Percentiles rank a stretch among this genome's conserved stretches.
Evolutionary conservation across 1,140 invertebrate species (phyloP).

Genomic region (Hyles euphorbiae): DNA sequence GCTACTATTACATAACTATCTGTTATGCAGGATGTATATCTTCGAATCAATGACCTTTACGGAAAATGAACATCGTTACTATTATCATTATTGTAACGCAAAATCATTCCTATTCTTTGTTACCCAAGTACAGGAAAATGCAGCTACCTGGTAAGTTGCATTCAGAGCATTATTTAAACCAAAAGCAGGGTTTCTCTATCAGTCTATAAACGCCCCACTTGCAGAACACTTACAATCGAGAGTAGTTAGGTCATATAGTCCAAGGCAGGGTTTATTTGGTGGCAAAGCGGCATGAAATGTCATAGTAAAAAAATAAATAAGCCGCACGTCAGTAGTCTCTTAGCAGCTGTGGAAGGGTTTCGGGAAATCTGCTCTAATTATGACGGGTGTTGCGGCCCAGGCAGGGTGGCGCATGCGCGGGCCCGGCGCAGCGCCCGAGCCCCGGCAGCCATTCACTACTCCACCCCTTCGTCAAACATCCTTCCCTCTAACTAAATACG

Average conservation of each 20-base stretch:
- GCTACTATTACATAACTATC: too few species aligned
- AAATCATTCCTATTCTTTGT: too few species aligned
- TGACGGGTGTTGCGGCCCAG: constrained; percentile 18
- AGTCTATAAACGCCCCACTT: too few species aligned
- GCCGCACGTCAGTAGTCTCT: constrained; percentile 17
- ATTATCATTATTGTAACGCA: background rate
- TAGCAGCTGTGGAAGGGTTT: constrained; percentile 21
- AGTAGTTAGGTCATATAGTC: too few species aligned
- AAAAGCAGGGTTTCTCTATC: background rate
- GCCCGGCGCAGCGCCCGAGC: constrained; percentile 5
- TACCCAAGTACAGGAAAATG: too few species aligned
- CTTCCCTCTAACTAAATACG: constrained; percentile 13
- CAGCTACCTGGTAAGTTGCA: background rate
- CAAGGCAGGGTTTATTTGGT: constrained; percentile 10
- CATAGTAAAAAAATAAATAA: constrained; percentile 25
- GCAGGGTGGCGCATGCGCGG: constrained; percentile 24
- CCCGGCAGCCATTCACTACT: constrained; percentile 26
- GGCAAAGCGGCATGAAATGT: constrained; percentile 25
- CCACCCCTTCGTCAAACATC: constrained; percentile 9
- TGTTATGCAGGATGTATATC: too few species aligned
- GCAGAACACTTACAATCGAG: too few species aligned
- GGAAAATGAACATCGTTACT: too few species aligned
- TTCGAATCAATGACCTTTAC: too few species aligned
- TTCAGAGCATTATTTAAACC: constrained; percentile 5
- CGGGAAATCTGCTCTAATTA: constrained; percentile 33